These are phyloP conservation scores for Epinotia bilunana DNA, from an alignment of 2,888 invertebrate genomes.

Conservation along the genomic window DNA sequence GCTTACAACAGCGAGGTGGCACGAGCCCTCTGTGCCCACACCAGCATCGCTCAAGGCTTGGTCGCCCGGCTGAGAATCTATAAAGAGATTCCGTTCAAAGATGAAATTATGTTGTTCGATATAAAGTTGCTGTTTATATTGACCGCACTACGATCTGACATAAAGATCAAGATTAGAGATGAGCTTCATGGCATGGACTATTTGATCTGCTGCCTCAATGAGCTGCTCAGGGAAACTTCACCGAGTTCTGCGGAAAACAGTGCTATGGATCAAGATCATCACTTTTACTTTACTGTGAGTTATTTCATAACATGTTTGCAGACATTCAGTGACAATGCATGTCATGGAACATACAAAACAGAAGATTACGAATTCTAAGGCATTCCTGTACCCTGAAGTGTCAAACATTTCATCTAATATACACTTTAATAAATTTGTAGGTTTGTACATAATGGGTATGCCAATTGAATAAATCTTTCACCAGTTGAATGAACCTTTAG, in stretches of 20 bases:
- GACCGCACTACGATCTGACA: constrained; percentile 91
- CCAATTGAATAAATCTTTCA: too few relatives aligned
- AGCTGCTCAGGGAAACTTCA: constrained; percentile 81
- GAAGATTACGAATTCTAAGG: too few relatives aligned
- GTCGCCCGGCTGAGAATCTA: constrained; percentile 88
- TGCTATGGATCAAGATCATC: constrained; percentile 53
- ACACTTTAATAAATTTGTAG: too few relatives aligned
- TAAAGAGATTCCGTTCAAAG: constrained; percentile 85
- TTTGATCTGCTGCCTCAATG: constrained; percentile 87
- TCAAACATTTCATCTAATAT: too few relatives aligned
- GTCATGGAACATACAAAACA: too few relatives aligned
- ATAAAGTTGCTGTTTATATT: constrained; percentile 95
- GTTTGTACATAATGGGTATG: too few relatives aligned
- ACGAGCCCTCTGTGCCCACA: constrained; percentile 78
- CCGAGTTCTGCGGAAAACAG: constrained; percentile 56
- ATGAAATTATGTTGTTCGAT: constrained; percentile 93
- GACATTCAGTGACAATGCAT: too few relatives aligned
- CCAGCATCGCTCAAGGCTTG: constrained; percentile 88
- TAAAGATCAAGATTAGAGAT: constrained; percentile 86
- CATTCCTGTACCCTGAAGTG: too few relatives aligned
- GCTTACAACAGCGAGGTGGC: constrained; percentile 88
- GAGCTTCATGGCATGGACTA: constrained; percentile 88
- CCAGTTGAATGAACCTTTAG: too few relatives aligned
- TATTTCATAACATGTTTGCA: neutral
- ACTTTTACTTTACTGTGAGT: constrained; percentile 65